phyloP scores from a whole-genome alignment of 2,113 vertebrate species.

The Jacana jacana region DNA sequence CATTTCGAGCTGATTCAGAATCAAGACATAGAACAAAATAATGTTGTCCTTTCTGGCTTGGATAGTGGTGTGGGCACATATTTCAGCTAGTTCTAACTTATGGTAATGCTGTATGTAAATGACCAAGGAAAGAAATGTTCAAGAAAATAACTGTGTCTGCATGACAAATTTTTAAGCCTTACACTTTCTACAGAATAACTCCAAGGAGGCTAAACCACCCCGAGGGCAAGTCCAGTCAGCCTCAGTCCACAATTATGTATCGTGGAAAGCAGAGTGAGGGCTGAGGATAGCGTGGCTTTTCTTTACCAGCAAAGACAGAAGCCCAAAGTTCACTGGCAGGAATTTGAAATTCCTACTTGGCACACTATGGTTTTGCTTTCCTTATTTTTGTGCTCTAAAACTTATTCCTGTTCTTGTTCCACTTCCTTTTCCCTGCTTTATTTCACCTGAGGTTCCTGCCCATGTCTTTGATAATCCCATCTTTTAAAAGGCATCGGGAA shows the following conservation, averaged over 20 bases:
- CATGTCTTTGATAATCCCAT: not conserved
- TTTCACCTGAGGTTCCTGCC: not conserved
- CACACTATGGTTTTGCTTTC: not conserved
- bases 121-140: not conserved
- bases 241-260: accelerated
- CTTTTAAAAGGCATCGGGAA: not conserved
- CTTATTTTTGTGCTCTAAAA: not conserved
- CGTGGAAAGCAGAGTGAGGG: not conserved
- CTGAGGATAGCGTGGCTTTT: not conserved
- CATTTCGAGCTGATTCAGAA: not conserved
- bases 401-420: not conserved
- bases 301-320: not conserved
- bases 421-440: not conserved
- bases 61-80: accelerated
- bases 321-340: not conserved
- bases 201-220: not conserved
- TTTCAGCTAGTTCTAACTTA: not conserved
- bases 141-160: not conserved
- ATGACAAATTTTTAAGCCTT: not conserved
- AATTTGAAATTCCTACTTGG: not conserved
- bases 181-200: not conserved
- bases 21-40: not conserved
- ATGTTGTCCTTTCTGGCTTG: not conserved
- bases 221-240: too few species aligned
- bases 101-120: not conserved